Conservation (phyloP, 2,113 vertebrate genomes). For the Ondatra zibethicus region DNA sequence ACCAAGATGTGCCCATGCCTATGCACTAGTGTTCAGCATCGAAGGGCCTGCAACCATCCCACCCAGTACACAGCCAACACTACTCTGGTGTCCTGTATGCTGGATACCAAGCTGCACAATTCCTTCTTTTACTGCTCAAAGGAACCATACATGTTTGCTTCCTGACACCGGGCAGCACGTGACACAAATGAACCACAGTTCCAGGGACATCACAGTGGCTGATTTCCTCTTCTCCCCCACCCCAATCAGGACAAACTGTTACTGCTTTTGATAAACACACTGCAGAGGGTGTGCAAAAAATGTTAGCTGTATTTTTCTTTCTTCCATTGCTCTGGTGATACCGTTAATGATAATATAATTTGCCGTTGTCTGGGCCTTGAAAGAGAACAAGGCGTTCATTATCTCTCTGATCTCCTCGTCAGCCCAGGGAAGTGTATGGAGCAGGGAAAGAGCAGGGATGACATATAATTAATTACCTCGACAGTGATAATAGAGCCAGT, state of each 20-base stretch:
- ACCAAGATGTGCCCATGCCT: not conserved
- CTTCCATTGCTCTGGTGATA: conserved; percentile 35
- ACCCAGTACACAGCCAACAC: not conserved
- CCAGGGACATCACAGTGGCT: not conserved
- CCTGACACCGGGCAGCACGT: not conserved
- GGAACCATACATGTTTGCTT: not conserved
- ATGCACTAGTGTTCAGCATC: fast-evolving
- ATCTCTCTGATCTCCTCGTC: not conserved
- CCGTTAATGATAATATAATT: not conserved
- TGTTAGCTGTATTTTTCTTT: not conserved
- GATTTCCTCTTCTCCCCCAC: not conserved
- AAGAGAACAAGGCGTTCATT: not conserved
- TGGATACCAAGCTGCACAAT: not conserved
- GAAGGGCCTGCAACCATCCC: not conserved
- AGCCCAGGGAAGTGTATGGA: not conserved
- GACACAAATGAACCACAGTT: not conserved
- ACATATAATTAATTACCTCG: not conserved
- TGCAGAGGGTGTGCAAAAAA: not conserved
- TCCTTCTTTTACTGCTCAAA: not conserved
- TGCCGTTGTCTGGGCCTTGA: conserved; percentile 16
- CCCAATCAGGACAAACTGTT: not conserved
- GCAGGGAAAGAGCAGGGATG: not conserved
- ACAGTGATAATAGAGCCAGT: not conserved
- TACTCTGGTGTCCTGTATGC: not conserved
- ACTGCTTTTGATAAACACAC: not conserved